Evolutionary conservation across 2,113 vertebrate species (phyloP), one percentile per base, ranked within the genome.

Genomic region (Hydrochoerus hydrochaeris): DNA sequence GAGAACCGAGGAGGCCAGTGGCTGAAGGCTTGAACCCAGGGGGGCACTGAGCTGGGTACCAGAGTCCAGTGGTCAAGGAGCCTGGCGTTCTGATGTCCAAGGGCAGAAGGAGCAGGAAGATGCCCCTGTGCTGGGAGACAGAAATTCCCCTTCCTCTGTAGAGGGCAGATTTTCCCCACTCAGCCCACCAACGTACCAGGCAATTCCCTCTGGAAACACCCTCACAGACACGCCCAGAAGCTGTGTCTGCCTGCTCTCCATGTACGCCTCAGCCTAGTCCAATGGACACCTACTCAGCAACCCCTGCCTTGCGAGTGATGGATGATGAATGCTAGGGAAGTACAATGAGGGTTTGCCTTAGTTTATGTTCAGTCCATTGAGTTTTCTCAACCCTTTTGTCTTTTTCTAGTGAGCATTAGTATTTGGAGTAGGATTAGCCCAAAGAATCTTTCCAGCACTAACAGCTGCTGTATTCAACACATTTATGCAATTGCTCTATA

Each of bases 361-460:
- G 82, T 62, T 86, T 41, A 65, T 85, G 49, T 78, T 60, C 22
- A 38, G 24, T 46, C n/a, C 54, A n/a, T 13, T 54, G 32, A 32
- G 7, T 94, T 85, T 91, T 62, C 65, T 77, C 81, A 4, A 35
- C 67, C 30, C 17, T 82, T 92, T 88, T 71, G 17, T 77, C 52
- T 77, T 88, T 96, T 93, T 77, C 57, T 87, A 60, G n/a, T 6
- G 63, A 28, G n/a, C 38, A 77, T 92, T 44, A 46, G 46, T 86
- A 88, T 65, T 95, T 71, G 58, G 63, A 73, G 67, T 91, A 12
- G 30, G 57, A 85, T 7, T 83, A 71, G 20, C 32, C 60, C 32
- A 83, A 24, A 54, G 52, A 65, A 52, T 78, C 71, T 69, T 88
- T 38, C 46, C 1, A 58, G 52, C 44, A 82, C 57, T 77, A 44